Evolutionary conservation across 2,888 invertebrate genomes (phyloP).

Genomic region (Quadriops clusia): DNA sequence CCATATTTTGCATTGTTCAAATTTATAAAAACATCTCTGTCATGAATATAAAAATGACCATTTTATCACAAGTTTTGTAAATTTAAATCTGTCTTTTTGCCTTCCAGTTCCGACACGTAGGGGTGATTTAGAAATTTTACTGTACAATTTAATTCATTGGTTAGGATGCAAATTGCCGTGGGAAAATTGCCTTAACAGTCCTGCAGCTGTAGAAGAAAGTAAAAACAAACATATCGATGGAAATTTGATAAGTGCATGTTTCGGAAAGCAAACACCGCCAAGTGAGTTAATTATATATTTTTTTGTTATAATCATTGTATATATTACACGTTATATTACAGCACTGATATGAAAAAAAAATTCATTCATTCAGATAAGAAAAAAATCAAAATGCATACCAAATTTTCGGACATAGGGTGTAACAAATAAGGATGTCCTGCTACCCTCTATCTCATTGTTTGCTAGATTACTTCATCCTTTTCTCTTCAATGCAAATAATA

Average conservation of each 20-base stretch:
- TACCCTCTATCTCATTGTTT: too few relatives aligned
- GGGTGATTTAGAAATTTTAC: constrained; percentile 88
- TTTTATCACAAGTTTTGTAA: constrained; percentile 15
- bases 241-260: constrained; percentile 37
- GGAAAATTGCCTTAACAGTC: constrained; percentile 55
- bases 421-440: too few relatives aligned
- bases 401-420: too few relatives aligned
- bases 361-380: too few relatives aligned
- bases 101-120: constrained; percentile 64
- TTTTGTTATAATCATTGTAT: too few relatives aligned
- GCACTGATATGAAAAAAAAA: too few relatives aligned
- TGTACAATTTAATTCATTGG: constrained; percentile 92
- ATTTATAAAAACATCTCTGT: too few relatives aligned
- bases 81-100: constrained; percentile 26
- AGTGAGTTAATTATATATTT: constrained; percentile 29
- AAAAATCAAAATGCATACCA: too few relatives aligned
- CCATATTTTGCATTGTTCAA: constrained; percentile 5
- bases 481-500: too few relatives aligned
- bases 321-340: too few relatives aligned
- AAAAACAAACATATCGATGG: constrained; percentile 59
- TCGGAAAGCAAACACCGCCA: constrained; percentile 31
- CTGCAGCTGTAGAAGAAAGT: constrained; percentile 50
- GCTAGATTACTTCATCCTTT: too few relatives aligned
- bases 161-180: constrained; percentile 72
- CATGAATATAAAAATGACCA: background rate